Percentiles rank a stretch among this genome's conserved stretches.
Conservation (phyloP, 2,113 vertebrate genomes). For the Edolisoma coerulescens region DNA sequence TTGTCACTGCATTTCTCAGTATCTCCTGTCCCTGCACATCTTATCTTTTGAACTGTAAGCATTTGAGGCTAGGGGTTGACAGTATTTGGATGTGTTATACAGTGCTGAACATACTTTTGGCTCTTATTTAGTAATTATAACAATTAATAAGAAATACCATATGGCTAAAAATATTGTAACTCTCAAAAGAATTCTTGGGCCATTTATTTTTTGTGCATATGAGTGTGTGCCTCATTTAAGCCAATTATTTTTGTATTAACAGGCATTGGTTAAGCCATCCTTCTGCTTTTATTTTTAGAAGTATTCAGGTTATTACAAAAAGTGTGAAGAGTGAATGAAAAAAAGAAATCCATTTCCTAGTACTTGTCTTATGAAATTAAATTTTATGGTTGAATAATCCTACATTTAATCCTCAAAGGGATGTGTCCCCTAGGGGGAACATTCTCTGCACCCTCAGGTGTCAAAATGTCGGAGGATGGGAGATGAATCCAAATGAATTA, state of each 20-base stretch:
- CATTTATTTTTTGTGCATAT: slow-evolving; percentile 47
- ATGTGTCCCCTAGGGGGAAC: not conserved
- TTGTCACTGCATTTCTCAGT: not conserved
- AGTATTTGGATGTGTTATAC: not conserved
- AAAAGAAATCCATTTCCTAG: slow-evolving; percentile 36
- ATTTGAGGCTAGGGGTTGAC: not conserved
- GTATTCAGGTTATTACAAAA: slow-evolving; percentile 56
- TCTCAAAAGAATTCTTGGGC: slow-evolving; percentile 21
- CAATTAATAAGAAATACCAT: slow-evolving; percentile 40
- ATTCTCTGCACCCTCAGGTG: not conserved
- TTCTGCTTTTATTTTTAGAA: slow-evolving; percentile 71
- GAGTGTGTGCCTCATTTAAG: slow-evolving; percentile 42
- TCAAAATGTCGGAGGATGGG: not conserved
- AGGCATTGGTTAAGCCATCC: slow-evolving; percentile 38
- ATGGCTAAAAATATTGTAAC: slow-evolving; percentile 45
- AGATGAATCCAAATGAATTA: not conserved
- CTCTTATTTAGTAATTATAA: slow-evolving; percentile 18
- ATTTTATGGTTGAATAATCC: slow-evolving; percentile 54
- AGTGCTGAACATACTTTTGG: not conserved
- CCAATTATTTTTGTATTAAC: slow-evolving; percentile 65
- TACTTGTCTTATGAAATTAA: slow-evolving; percentile 43
- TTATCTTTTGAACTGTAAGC: not conserved
- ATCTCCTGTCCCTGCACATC: not conserved
- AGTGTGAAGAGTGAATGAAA: slow-evolving; percentile 51
- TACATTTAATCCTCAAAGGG: slow-evolving; percentile 11